A percentile compares a stretch with the other conserved stretches of the same genome.
These are phyloP conservation scores for Hermaeophaga mercurialis DNA, from an alignment of 2,888 invertebrate species.

Conservation along the genomic window DNA sequence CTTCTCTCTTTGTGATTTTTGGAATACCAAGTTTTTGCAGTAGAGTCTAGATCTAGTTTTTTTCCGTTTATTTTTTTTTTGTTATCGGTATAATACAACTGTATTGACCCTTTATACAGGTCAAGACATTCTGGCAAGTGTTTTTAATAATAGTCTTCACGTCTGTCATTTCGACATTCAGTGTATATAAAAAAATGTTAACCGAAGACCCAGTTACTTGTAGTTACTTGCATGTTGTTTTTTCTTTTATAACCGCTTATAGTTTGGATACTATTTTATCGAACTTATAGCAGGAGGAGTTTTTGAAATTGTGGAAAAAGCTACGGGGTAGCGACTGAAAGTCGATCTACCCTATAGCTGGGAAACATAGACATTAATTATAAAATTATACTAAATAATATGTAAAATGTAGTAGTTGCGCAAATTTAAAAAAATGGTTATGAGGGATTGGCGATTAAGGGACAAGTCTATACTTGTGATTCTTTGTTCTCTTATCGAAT, in stretches of 20 bases:
- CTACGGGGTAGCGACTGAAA: conserved; percentile 38
- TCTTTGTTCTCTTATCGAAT: conserved; percentile 57
- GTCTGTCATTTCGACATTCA: conserved; percentile 47
- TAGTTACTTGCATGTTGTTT: conserved; percentile 55
- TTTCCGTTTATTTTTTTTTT: conserved; percentile 33
- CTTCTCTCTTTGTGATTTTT: conserved; percentile 56
- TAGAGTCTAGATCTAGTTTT: conserved; percentile 47
- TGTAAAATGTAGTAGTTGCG: conserved; percentile 53
- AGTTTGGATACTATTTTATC: conserved; percentile 48
- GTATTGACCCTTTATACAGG: conserved; percentile 42
- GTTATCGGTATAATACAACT: conserved; percentile 37
- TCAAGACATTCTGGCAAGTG: conserved; percentile 32
- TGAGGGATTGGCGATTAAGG: conserved; percentile 56
- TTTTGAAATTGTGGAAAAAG: conserved; percentile 28
- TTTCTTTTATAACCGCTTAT: conserved; percentile 56
- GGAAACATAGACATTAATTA: conserved; percentile 51
- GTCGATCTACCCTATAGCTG: conserved; percentile 40
- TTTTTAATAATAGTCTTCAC: conserved; percentile 34
- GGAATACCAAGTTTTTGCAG: conserved; percentile 53
- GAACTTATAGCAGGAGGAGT: conserved; percentile 34
- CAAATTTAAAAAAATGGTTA: conserved; percentile 39
- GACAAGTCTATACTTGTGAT: conserved; percentile 55
- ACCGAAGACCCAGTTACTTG: conserved; percentile 43
- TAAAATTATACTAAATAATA: conserved; percentile 52
- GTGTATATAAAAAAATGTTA: conserved; percentile 49